phyloP scores from a whole-genome alignment of 2,888 invertebrate genomes.

The Drosophila cyrtoloma region DNA sequence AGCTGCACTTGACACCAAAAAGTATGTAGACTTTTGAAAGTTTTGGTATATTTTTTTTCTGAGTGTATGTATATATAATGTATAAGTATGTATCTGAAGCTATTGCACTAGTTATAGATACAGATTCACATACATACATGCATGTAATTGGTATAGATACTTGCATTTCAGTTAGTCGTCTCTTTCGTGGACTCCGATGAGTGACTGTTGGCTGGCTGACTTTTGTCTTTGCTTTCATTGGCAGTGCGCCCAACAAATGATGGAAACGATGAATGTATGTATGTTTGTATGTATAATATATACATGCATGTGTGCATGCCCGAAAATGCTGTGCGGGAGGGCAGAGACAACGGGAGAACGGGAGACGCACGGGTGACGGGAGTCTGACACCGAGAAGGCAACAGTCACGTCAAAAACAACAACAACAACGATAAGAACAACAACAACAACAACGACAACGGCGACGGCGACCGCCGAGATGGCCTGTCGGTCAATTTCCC shows the following conservation, averaged over 20 bases:
- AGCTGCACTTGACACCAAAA: background rate
- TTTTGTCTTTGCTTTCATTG: conserved; percentile 71
- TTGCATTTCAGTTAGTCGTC: conserved; percentile 60
- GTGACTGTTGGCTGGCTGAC: conserved; percentile 62
- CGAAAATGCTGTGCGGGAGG: conserved; percentile 62
- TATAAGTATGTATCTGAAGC: background rate
- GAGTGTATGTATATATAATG: background rate
- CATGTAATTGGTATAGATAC: conserved; percentile 46
- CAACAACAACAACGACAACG: background rate
- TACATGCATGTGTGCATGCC: conserved; percentile 37
- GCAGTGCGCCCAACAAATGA: conserved; percentile 72
- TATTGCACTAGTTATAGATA: conserved; percentile 8
- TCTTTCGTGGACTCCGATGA: conserved; percentile 55
- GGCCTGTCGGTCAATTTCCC: conserved; percentile 66
- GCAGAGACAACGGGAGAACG: conserved; percentile 22
- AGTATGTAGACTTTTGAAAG: background rate
- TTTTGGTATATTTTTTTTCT: background rate
- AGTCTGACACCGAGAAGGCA: conserved; percentile 30
- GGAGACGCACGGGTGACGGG: conserved; percentile 19
- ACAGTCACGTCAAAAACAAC: background rate
- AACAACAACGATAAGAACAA: background rate
- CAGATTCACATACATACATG: conserved; percentile 3
- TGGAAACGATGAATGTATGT: conserved; percentile 51
- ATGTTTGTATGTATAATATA: conserved; percentile 6
- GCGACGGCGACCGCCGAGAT: conserved; percentile 39